These are phyloP conservation scores for Branchellion lobata DNA, from an alignment of 2,888 invertebrate genomes.

Conservation along the genomic window DNA sequence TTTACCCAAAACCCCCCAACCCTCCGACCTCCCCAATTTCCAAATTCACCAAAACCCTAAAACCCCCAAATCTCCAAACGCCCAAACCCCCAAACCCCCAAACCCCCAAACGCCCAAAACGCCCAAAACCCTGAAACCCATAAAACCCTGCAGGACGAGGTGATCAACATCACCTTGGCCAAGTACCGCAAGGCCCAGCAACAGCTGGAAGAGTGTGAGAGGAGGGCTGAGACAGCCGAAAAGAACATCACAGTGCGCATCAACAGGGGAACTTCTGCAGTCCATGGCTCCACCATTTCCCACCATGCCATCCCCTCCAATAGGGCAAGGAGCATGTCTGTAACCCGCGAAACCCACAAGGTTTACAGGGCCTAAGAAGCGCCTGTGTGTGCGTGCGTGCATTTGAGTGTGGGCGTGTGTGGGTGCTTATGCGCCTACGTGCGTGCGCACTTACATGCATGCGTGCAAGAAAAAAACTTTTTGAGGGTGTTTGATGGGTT, in stretches of 20 bases:
- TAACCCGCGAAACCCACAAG: slow-evolving; percentile 59
- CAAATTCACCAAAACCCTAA: background rate
- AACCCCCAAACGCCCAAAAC: background rate
- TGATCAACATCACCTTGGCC: slow-evolving; percentile 61
- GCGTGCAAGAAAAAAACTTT: no score
- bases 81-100: background rate
- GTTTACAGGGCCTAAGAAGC: slow-evolving; percentile 52
- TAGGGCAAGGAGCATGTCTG: slow-evolving; percentile 60
- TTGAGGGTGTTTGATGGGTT: no score
- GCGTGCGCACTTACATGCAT: background rate
- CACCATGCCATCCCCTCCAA: slow-evolving; percentile 8
- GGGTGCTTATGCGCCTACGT: no score
- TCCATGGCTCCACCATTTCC: slow-evolving; percentile 32
- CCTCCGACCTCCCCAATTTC: background rate
- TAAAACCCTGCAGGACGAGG: slow-evolving; percentile 59
- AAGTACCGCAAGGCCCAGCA: slow-evolving; percentile 62
- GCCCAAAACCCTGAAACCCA: no score
- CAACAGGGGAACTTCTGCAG: slow-evolving; percentile 28
- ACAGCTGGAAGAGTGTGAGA: slow-evolving; percentile 61
- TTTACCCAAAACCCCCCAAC: background rate
- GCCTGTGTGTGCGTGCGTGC: no score
- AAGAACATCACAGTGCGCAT: slow-evolving; percentile 58
- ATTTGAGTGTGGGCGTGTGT: no score
- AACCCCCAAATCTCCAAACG: background rate
- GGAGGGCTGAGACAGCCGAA: slow-evolving; percentile 60